Percentiles rank a stretch among this genome's conserved stretches.
Conservation (phyloP, 2,113 vertebrate genomes). For the Cyanocitta stelleri region DNA sequence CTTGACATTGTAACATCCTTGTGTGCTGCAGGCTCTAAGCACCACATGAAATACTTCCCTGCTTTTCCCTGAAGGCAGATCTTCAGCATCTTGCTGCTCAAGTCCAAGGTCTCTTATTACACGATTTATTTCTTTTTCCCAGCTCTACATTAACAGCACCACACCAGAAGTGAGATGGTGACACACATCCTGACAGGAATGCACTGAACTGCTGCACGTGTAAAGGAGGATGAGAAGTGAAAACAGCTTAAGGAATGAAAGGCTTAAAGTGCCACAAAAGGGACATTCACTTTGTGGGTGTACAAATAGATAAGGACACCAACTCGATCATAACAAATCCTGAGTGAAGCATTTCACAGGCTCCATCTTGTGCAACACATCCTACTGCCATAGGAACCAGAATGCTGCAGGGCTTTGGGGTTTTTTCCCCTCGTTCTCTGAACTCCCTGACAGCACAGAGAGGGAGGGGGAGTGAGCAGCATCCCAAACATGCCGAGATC, state of each 20-base stretch:
- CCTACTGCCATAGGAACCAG: not conserved
- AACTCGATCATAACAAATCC: not conserved
- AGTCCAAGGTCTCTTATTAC: not conserved
- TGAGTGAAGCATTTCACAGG: not conserved
- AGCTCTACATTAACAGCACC: not conserved
- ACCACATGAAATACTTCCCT: not conserved
- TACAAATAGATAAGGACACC: not conserved
- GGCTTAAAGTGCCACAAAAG: not conserved
- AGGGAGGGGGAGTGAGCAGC: not conserved
- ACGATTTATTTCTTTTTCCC: not conserved
- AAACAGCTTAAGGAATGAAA: not conserved
- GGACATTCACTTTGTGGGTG: not conserved
- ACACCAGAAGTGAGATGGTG: not conserved
- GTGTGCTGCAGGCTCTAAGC: not conserved
- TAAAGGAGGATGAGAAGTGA: not conserved
- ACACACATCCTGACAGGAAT: not conserved
- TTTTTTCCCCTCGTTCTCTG: accelerated
- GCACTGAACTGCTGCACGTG: not conserved
- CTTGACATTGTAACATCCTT: not conserved
- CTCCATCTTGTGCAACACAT: not conserved
- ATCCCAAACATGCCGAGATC: not conserved
- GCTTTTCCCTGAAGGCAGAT: not conserved
- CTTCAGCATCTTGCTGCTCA: not conserved
- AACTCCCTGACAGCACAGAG: not conserved
- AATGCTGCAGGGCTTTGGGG: not conserved